phyloP scores from a whole-genome alignment of 2,797 vertebrate genomes.

The Momotus momota region DNA sequence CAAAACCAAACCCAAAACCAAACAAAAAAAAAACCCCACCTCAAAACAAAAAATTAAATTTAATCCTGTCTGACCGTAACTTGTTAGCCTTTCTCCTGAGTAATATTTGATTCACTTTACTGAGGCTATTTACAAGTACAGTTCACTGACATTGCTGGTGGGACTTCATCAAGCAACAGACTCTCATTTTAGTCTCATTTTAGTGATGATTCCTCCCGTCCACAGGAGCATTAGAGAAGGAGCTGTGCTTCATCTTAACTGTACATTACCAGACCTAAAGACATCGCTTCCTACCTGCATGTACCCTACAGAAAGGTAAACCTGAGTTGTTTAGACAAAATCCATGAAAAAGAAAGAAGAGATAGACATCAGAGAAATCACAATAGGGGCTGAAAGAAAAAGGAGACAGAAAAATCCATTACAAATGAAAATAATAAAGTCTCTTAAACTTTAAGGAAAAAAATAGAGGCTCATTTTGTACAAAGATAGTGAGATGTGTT shows the following conservation, averaged over 20 bases:
- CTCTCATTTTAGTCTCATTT: constrained; percentile 26
- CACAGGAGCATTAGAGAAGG: background rate
- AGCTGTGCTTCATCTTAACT: background rate
- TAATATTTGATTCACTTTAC: constrained; percentile 45
- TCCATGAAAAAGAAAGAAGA: constrained; percentile 70
- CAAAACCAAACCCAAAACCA: no score
- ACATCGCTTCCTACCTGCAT: constrained; percentile 35
- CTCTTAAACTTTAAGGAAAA: constrained; percentile 81
- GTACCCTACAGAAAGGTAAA: constrained; percentile 44
- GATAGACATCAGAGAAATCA: constrained; percentile 64
- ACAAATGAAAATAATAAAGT: constrained; percentile 84
- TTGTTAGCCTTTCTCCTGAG: constrained; percentile 12
- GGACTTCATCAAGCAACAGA: background rate
- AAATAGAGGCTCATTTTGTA: constrained; percentile 81
- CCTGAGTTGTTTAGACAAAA: constrained; percentile 67
- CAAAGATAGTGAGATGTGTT: constrained; percentile 77
- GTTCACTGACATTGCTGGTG: background rate
- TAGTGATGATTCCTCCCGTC: background rate
- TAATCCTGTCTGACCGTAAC: background rate
- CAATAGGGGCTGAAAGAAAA: constrained; percentile 70
- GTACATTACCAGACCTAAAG: constrained; percentile 13
- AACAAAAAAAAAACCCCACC: background rate
- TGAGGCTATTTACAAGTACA: background rate
- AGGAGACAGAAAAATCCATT: constrained; percentile 81
- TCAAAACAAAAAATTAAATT: background rate